Evolutionary conservation across 2,113 vertebrate species (phyloP).

Genomic region (Cebus imitator): DNA sequence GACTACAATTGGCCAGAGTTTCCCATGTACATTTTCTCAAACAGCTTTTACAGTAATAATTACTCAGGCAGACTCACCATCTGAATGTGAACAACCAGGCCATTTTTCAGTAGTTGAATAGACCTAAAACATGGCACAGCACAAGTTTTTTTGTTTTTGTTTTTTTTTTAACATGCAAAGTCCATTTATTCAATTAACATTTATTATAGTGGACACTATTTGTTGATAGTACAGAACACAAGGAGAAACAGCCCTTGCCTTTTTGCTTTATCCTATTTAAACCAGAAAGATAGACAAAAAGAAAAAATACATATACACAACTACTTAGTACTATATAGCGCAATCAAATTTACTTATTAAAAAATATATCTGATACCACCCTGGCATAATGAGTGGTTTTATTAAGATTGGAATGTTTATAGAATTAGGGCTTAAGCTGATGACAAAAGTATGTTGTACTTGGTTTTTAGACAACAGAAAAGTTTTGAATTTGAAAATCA

Average conservation of each 20-base stretch:
- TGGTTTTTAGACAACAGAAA: background rate
- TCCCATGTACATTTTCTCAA: conserved; percentile 50
- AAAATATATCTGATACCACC: background rate
- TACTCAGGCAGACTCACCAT: conserved; percentile 74
- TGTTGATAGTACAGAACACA: background rate
- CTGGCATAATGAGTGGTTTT: background rate
- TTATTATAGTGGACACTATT: conserved; percentile 25
- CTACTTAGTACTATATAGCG: background rate
- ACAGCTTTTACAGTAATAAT: conserved; percentile 71
- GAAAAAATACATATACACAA: background rate
- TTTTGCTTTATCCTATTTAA: background rate
- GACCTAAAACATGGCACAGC: conserved; percentile 67
- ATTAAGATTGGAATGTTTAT: background rate
- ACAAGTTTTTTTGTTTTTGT: background rate
- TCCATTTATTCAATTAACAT: conserved; percentile 44
- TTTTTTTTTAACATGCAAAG: conserved; percentile 45
- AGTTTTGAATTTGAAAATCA: background rate
- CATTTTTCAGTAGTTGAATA: conserved; percentile 63
- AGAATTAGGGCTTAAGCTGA: background rate
- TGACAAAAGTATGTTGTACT: background rate
- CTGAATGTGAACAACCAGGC: conserved; percentile 76
- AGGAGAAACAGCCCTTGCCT: background rate
- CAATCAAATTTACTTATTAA: background rate
- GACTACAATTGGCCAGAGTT: conserved; percentile 54
- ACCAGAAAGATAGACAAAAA: background rate